Evolutionary conservation across 1,140 invertebrate genomes (phyloP), one percentile per base, ranked within the genome.

Genomic region (Aradophagus sp.): DNA sequence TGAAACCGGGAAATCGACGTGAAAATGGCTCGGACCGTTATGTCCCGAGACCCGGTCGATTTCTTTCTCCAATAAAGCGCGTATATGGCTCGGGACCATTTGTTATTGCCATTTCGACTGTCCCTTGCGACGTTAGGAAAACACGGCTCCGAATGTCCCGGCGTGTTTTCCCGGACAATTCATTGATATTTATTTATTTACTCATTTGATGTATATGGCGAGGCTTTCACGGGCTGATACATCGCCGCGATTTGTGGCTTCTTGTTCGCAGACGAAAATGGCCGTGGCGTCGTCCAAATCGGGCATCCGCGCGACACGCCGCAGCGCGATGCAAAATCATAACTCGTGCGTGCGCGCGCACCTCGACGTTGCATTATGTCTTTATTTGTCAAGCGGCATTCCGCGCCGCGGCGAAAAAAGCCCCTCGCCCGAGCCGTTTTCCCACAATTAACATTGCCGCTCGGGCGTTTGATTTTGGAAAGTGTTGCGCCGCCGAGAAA

Each of bases 101-200:
- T 81, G 78, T 80, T 80, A 77, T 68, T 56, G 38, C 53, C 35
- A 68, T 79, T 80, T 78, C 76, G 76, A 77, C 76, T 55, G 67
- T 65, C 44, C 47, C 35, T 41, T 41, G 59, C 55, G 53, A 74
- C 61, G 61, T 61, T 42, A 36, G 65, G 72, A 74, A 75, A 75
- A 68, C 62, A 50, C 56, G 35, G 23, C 55, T 34, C 31, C 38
- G 50, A 70, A 70, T 56, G 69, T 72, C 55, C 39, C 38, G 48
- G 45, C 39, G 66, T 55, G 58, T 23, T 62, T 50, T 36, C 55
- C 4, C 36, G 62, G 6, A 52, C 38, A 47, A 53, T 53, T 66
- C 47, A 67, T 59, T 26, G 45, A 41, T 52, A 50, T 55, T 61
- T 61, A 62, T 61, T 55, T 61, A 55, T 55, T 68, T 12, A 55